phyloP scores from a whole-genome alignment of 2,797 vertebrate species.

The Rhincodon typus region DNA sequence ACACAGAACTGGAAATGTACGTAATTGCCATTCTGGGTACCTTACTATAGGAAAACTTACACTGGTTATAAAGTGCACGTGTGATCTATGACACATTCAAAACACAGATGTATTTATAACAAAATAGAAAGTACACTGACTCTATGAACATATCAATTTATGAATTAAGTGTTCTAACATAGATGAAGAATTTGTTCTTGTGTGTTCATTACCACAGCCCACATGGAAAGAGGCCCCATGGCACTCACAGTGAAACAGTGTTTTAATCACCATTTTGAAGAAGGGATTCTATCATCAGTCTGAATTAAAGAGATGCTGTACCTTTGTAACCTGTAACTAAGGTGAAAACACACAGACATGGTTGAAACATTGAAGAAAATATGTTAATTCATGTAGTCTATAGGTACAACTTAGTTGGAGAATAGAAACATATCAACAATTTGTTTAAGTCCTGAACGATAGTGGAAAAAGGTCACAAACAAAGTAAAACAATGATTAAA shows the following conservation, averaged over 20 bases:
- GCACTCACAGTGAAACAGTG: not conserved
- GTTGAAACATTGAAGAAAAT: not conserved
- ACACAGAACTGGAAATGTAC: not conserved
- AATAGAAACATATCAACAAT: not conserved
- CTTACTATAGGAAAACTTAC: not conserved
- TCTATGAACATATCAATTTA: not conserved
- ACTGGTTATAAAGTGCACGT: slow-evolving; percentile 10
- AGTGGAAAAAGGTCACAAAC: not conserved
- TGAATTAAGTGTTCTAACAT: not conserved
- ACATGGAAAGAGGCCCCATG: not conserved
- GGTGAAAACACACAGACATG: not conserved
- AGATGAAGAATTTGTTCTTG: not conserved
- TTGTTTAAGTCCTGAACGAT: not conserved
- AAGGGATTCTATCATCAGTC: no score
- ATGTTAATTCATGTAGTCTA: not conserved
- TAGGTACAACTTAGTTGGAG: not conserved
- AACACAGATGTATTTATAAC: not conserved
- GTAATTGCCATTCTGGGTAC: not conserved
- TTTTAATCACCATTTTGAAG: not conserved
- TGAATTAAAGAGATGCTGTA: not conserved
- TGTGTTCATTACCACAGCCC: not conserved
- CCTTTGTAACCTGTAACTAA: not conserved
- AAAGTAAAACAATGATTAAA: not conserved
- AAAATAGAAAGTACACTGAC: not conserved
- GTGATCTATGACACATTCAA: not conserved